Base-by-base conservation (phyloP, 2,888 invertebrate genomes). In the Tachystola acroxantha region DNA sequence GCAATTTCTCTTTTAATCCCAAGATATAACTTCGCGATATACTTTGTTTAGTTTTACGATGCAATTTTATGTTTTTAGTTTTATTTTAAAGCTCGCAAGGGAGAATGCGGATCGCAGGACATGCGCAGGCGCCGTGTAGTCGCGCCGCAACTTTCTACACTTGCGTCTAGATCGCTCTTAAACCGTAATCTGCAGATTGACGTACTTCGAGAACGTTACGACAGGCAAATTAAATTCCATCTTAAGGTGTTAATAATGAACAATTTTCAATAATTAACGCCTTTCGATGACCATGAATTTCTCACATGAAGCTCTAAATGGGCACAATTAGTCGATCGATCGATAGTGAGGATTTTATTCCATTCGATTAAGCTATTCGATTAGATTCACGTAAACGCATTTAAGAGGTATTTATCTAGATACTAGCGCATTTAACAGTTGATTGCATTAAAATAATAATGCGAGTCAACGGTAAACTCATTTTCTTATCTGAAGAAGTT, bases 141-240 rank as follows among this genome's bases (percentile, higher is more conserved):
- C 85, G 85, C 85, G 85, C 72, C 85, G 60, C 84, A 81, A 85
- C 86, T 86, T 86, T 86, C 86, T 86, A 86, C 86, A 69, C 63
- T 72, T 64, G 71, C 74, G 81, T 85, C 82, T 85, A 85, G 78
- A 86, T 67, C 79, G 68, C 68, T 79, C 72, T 80, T 82, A 81
- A 79, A 80, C 84, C 64, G 82, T 82, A 85, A 85, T 85, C 84
- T 73, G 71, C 69, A 69, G 82, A 81, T 84, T 84, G 85, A 84
- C 81, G 79, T 73, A 79, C 77, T 65, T 64, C 54, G 60, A 65
- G 74, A 80, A 75, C 68, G 65, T 82, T 79, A 78, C 79, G 75
- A 79, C 79, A 73, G 59, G 75, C 69, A 69, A 79, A 82, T 84
- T 78, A 78, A 74, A 76, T 69, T 74, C 65, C 66, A 67, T 69